These are phyloP conservation scores for Heterohyrax brucei DNA, from an alignment of 2,797 vertebrate species.

Conservation along the genomic window DNA sequence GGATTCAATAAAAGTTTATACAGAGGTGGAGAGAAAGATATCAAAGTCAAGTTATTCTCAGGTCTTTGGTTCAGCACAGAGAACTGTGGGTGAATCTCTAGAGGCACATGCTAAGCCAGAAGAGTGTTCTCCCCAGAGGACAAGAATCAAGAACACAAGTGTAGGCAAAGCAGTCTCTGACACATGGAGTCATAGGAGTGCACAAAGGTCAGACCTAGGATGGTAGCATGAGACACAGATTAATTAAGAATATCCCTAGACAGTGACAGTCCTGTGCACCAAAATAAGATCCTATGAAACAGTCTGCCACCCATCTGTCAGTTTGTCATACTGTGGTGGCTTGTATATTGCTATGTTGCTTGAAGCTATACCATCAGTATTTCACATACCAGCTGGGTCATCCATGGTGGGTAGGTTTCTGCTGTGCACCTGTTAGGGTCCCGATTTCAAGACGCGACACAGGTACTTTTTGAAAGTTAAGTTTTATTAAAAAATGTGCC, in stretches of 20 bases:
- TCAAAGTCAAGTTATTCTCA: neutral
- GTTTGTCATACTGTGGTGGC: neutral
- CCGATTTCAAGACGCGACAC: too few relatives aligned
- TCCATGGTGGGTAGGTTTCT: neutral
- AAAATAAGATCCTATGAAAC: neutral
- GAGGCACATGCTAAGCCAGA: neutral
- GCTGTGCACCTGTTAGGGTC: neutral
- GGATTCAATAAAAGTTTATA: neutral
- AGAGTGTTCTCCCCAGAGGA: neutral
- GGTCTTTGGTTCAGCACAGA: neutral
- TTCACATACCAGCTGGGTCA: neutral
- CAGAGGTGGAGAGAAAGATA: neutral
- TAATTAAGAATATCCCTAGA: neutral
- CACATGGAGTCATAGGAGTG: neutral
- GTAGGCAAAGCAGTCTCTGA: neutral
- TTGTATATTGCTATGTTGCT: neutral
- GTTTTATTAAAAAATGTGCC: too few relatives aligned
- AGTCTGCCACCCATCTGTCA: neutral
- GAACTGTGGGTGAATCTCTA: neutral
- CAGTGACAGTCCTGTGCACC: neutral
- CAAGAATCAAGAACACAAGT: constrained; percentile 34
- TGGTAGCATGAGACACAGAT: neutral
- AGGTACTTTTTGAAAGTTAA: too few relatives aligned
- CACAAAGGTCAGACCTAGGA: neutral
- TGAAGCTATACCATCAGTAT: neutral